phyloP scores from a whole-genome alignment of 2,888 invertebrate species.

The Dimorphilus gyrociliatus region DNA sequence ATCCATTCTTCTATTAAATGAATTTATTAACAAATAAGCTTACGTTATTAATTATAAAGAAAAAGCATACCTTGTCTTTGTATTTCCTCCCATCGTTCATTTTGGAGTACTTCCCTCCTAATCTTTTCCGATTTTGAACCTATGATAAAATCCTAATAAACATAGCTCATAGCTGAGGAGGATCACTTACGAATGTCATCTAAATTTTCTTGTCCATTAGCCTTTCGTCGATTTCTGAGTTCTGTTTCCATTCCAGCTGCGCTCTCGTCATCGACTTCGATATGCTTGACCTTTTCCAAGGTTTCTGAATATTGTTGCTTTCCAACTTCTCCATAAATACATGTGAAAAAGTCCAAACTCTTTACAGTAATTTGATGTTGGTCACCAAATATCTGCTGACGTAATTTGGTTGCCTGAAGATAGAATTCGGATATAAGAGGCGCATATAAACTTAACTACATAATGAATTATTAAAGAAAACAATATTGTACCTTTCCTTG shows the following conservation, averaged over 20 bases:
- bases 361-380: constrained; percentile 20
- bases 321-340: constrained; percentile 27
- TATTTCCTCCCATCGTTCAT: not conserved
- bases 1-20: constrained; percentile 1
- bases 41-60: not conserved
- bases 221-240: too few relatives aligned
- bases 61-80: not conserved
- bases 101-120: not conserved
- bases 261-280: too few relatives aligned
- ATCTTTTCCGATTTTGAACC: too few relatives aligned
- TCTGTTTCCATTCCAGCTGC: too few relatives aligned
- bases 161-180: too few relatives aligned
- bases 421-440: not conserved
- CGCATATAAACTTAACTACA: constrained; percentile 1
- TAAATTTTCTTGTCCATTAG: too few relatives aligned
- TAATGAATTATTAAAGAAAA: not conserved
- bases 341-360: constrained; percentile 26
- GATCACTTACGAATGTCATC: too few relatives aligned
- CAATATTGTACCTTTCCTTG: constrained; percentile 17
- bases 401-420: constrained; percentile 22
- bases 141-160: too few relatives aligned
- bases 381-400: constrained; percentile 22
- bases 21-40: not conserved
- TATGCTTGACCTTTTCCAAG: too few relatives aligned
- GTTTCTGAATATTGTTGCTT: constrained; percentile 26